These are phyloP conservation scores for Actenoides lindsayi DNA, from an alignment of 2,113 vertebrate species.

Conservation along the genomic window DNA sequence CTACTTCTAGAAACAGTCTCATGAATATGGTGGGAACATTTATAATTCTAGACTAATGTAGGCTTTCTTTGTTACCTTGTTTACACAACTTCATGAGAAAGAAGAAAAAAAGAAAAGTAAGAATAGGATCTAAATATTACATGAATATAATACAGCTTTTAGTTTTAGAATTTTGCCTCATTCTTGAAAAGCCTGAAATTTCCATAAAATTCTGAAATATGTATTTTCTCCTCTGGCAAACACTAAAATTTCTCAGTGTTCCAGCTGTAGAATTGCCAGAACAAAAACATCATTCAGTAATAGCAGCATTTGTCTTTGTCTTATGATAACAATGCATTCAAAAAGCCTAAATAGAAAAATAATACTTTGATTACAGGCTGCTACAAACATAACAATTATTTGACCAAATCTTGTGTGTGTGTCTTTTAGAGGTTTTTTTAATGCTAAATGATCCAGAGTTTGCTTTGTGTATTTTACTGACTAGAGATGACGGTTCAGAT, in stretches of 20 bases:
- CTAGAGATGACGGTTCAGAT: not conserved
- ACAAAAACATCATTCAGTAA: not conserved
- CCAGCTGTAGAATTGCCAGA: not conserved
- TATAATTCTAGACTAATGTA: not conserved
- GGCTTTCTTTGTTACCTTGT: not conserved
- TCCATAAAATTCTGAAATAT: not conserved
- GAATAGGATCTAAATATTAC: not conserved
- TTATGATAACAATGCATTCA: not conserved
- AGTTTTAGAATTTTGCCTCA: not conserved
- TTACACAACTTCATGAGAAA: not conserved
- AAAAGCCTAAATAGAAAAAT: not conserved
- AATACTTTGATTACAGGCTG: not conserved
- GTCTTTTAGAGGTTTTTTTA: not conserved
- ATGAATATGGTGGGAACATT: not conserved
- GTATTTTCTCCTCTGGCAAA: not conserved
- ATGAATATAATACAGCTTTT: not conserved
- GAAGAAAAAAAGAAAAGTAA: not conserved
- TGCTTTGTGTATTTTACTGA: not conserved
- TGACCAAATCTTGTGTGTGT: not conserved
- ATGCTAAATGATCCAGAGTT: not conserved
- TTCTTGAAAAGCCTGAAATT: not conserved
- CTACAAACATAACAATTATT: not conserved
- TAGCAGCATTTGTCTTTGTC: not conserved
- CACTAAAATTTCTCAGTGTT: not conserved
- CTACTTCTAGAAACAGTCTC: not conserved